A percentile compares a stretch with the other conserved stretches of the same genome.
Evolutionary conservation across 2,113 vertebrate species (phyloP).

Genomic region (Anolis carolinensis): DNA sequence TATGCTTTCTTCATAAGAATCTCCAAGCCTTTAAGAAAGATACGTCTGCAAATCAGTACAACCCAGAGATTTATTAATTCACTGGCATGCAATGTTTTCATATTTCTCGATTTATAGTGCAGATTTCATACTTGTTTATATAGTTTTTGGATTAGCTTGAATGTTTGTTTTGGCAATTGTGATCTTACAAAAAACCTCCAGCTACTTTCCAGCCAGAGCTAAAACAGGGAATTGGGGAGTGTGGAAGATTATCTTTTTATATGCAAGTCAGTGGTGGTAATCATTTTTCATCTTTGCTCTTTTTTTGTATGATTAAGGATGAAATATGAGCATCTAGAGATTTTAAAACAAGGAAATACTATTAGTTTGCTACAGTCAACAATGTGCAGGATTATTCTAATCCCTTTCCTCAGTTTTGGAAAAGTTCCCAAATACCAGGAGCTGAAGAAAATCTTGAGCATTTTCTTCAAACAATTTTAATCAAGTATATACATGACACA

Average conservation of each 20-base stretch:
- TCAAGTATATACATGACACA: background rate
- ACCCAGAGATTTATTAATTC: constrained; percentile 3
- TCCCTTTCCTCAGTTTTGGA: background rate
- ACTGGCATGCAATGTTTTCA: background rate
- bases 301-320: background rate
- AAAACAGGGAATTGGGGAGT: constrained; percentile 16
- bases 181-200: constrained; percentile 13
- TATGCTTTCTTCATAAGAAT: constrained; percentile 28
- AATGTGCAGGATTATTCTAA: background rate
- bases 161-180: constrained; percentile 26
- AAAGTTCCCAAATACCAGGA: background rate
- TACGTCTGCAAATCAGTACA: constrained; percentile 13
- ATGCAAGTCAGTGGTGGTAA: background rate
- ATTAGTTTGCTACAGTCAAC: background rate
- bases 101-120: constrained; percentile 26
- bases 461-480: background rate
- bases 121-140: constrained; percentile 3
- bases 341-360: fast-evolving
- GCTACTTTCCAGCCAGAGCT: background rate
- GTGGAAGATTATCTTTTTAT: constrained; percentile 11
- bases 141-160: constrained; percentile 8
- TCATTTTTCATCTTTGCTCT: constrained; percentile 19
- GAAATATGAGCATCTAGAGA: background rate
- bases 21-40: constrained; percentile 16
- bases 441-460: background rate